These are phyloP conservation scores for Hydrotaea diabolus DNA, from an alignment of 2,888 invertebrate genomes.

Conservation along the genomic window DNA sequence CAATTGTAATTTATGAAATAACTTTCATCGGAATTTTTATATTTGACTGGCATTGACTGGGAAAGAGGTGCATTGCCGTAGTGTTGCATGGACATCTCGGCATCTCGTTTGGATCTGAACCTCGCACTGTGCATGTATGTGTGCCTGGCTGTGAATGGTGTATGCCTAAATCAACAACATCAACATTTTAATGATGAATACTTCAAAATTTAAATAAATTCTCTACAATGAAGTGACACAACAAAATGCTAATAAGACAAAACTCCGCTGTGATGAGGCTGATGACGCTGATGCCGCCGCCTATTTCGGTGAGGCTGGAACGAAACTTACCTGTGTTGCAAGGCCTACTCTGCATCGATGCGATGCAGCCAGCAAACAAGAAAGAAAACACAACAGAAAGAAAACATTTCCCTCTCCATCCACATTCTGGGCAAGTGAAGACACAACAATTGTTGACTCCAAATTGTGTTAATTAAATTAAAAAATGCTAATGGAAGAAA, in stretches of 20 bases:
- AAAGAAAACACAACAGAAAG: background rate
- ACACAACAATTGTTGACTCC: constrained; percentile 39
- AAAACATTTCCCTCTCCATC: background rate
- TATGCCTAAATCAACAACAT: constrained; percentile 56
- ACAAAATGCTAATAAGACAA: constrained; percentile 53
- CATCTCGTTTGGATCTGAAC: background rate
- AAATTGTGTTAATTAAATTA: constrained; percentile 71
- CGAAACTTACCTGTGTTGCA: background rate
- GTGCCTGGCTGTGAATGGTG: background rate
- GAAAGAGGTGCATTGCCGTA: background rate
- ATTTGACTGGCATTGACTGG: background rate
- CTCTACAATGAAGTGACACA: constrained; percentile 52
- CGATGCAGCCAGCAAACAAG: background rate
- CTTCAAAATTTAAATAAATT: constrained; percentile 48
- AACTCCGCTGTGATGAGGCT: background rate
- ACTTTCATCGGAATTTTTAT: constrained; percentile 41
- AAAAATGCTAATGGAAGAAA: constrained; percentile 68
- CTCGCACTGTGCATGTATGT: background rate
- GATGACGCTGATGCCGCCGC: background rate
- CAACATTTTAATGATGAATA: constrained; percentile 40
- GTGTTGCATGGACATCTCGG: background rate
- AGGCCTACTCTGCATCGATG: background rate
- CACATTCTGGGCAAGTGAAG: background rate
- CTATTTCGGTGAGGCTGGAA: background rate
- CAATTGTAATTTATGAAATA: constrained; percentile 29